Evolutionary conservation across 2,113 vertebrate species (phyloP).

Genomic region (Grallaria varia): DNA sequence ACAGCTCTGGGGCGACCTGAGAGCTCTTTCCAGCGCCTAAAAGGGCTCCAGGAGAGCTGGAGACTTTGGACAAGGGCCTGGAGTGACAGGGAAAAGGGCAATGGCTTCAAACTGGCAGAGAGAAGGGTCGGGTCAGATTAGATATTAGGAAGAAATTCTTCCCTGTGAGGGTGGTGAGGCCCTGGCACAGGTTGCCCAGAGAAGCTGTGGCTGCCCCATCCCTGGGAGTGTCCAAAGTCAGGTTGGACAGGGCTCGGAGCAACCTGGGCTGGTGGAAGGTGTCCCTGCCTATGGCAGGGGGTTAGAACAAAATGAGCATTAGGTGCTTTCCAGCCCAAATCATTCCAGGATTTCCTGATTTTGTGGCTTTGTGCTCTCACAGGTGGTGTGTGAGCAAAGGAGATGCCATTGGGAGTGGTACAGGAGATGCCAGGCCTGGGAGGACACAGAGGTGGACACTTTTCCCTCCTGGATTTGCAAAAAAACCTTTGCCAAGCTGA

Average conservation of each 20-base stretch:
- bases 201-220: neutral
- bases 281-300: neutral
- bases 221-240: neutral
- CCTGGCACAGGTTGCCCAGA: fast-evolving
- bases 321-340: neutral
- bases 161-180: neutral
- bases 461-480: neutral
- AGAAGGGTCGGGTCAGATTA: no score
- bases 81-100: neutral
- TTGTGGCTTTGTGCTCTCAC: neutral
- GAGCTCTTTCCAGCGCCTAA: neutral
- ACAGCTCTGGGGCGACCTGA: neutral
- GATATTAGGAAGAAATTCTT: neutral
- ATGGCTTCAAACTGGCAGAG: neutral
- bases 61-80: no score
- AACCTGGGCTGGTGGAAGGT: neutral
- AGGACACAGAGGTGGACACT: fast-evolving
- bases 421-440: neutral
- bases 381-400: neutral
- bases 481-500: neutral
- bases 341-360: neutral
- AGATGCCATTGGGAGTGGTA: fast-evolving
- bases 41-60: neutral
- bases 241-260: fast-evolving
- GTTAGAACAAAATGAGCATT: neutral